Evolutionary conservation across 2,113 vertebrate species (phyloP).

Genomic region (Aegithalos caudatus): DNA sequence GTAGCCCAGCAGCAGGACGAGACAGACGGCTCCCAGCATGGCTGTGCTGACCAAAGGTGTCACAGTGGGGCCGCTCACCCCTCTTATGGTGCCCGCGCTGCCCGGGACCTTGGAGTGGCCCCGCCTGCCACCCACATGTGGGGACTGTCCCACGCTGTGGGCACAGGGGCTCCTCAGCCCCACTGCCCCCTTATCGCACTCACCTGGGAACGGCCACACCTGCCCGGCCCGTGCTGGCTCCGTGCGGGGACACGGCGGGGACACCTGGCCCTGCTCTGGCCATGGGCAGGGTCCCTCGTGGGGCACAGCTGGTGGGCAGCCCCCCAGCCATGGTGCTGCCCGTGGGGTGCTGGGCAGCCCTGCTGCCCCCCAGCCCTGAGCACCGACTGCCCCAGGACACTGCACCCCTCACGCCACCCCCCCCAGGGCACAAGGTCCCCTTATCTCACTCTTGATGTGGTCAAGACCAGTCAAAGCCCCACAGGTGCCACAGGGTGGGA

Average conservation of each 20-base stretch:
- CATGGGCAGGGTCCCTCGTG: background rate
- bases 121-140: background rate
- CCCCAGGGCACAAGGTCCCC: background rate
- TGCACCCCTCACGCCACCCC: rapidly evolving
- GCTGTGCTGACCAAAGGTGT: rapidly evolving
- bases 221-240: rapidly evolving
- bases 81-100: background rate
- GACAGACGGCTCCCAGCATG: slow-evolving; percentile 50
- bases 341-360: background rate
- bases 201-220: background rate
- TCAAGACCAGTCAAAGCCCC: background rate
- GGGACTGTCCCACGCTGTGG: background rate
- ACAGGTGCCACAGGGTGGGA: rapidly evolving
- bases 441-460: background rate
- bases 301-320: background rate
- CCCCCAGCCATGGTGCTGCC: rapidly evolving
- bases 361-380: background rate
- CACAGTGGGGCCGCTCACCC: rapidly evolving
- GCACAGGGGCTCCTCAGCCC: background rate
- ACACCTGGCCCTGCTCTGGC: background rate
- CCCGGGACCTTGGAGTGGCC: background rate
- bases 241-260: rapidly evolving
- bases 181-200: background rate
- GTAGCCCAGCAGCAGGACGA: slow-evolving; percentile 49
- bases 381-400: rapidly evolving